A percentile compares a stretch with the other conserved stretches of the same genome.
Evolutionary conservation across 1,140 invertebrate genomes (phyloP).

Genomic region (Aphelenchoides besseyi): DNA sequence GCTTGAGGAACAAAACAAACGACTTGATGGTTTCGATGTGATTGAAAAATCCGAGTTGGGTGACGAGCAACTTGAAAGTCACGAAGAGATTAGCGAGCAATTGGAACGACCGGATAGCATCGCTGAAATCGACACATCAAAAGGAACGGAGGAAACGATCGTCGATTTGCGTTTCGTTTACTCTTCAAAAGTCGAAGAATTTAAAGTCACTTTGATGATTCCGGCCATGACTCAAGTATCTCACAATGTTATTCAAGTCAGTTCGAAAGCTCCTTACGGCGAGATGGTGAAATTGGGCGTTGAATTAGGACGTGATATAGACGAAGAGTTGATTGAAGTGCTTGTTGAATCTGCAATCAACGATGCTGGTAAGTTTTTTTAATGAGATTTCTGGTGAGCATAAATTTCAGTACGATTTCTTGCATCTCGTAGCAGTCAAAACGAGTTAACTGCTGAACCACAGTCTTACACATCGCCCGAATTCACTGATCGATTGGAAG

Average conservation of each 20-base stretch:
- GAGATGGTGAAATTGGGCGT: not conserved
- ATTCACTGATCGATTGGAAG: not conserved
- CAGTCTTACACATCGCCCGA: not conserved
- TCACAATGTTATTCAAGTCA: not conserved
- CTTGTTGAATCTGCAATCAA: not conserved
- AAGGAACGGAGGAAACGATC: not conserved
- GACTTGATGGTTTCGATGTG: not conserved
- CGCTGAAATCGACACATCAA: not conserved
- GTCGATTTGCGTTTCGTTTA: not conserved
- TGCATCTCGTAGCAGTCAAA: not conserved
- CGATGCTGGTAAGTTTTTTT: not conserved
- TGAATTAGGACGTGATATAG: not conserved
- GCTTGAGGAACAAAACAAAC: not conserved
- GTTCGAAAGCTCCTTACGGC: not conserved
- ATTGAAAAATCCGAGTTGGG: no score
- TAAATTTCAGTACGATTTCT: not conserved
- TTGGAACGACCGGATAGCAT: not conserved
- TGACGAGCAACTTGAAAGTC: not conserved
- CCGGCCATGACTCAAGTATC: not conserved
- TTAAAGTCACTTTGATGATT: not conserved
- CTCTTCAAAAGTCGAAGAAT: not conserved
- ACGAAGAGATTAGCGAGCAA: not conserved
- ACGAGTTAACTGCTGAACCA: not conserved
- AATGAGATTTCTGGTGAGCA: not conserved
- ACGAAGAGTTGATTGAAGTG: not conserved